Evolutionary conservation across 2,113 vertebrate genomes (phyloP).

Genomic region (Bubo blakistoni): DNA sequence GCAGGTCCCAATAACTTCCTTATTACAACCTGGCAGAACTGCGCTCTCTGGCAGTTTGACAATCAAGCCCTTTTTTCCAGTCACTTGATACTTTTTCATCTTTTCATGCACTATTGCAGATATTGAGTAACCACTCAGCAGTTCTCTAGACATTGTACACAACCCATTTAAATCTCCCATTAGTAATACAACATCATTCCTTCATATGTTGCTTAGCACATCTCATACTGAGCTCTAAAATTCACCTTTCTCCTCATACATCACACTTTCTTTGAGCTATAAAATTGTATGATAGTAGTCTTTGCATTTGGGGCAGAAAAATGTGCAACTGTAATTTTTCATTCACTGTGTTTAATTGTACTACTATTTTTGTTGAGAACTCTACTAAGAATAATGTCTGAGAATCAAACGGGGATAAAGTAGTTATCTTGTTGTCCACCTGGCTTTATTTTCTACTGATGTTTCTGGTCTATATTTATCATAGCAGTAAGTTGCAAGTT

Average conservation of each 20-base stretch:
- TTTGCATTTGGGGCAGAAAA: neutral
- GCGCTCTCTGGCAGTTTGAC: neutral
- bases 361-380: neutral
- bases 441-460: neutral
- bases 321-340: neutral
- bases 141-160: neutral
- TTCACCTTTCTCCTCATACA: neutral
- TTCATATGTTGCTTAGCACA: neutral
- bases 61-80: neutral
- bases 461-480: neutral
- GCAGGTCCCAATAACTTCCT: neutral
- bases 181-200: neutral
- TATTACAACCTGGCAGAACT: neutral
- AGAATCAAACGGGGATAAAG: neutral
- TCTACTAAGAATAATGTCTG: neutral
- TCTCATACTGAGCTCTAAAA: neutral
- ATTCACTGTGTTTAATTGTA: neutral
- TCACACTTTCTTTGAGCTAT: neutral
- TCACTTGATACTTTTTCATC: conserved; percentile 9
- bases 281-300: neutral
- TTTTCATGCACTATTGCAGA: neutral
- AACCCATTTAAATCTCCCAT: neutral
- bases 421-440: neutral
- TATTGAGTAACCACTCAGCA: neutral
- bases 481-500: neutral